phyloP scores from a whole-genome alignment of 2,888 invertebrate genomes.

The Zeuzera pyrina region DNA sequence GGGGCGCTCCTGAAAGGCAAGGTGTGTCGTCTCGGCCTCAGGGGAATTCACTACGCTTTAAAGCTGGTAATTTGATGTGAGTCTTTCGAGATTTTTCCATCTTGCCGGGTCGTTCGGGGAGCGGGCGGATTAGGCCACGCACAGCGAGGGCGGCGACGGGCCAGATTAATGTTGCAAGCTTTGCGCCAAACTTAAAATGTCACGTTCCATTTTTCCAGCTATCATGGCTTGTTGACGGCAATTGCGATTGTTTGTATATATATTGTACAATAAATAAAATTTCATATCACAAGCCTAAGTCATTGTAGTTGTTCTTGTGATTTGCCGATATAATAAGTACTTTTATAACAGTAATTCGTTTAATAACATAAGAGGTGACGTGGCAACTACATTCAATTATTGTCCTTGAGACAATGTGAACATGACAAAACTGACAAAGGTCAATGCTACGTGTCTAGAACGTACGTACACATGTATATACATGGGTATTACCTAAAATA shows the following conservation, averaged over 20 bases:
- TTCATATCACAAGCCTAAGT: too few relatives aligned
- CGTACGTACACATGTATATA: constrained; percentile 25
- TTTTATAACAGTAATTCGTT: too few relatives aligned
- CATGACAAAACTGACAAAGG: constrained; percentile 33
- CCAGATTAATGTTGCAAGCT: constrained; percentile 67
- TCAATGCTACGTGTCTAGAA: constrained; percentile 42
- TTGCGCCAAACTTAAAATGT: constrained; percentile 67
- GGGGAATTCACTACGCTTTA: constrained; percentile 65
- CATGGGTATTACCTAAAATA: constrained; percentile 42
- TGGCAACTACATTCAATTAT: constrained; percentile 19
- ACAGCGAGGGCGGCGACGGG: constrained; percentile 58
- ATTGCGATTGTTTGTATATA: too few relatives aligned
- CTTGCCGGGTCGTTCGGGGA: constrained; percentile 60
- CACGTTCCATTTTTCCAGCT: constrained; percentile 66
- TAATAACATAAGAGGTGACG: constrained; percentile 24
- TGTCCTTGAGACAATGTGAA: constrained; percentile 36
- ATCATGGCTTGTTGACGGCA: constrained; percentile 48
- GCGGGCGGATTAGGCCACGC: constrained; percentile 64
- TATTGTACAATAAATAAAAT: too few relatives aligned
- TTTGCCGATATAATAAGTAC: too few relatives aligned
- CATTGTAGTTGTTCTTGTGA: too few relatives aligned
- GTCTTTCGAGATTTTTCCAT: constrained; percentile 69
- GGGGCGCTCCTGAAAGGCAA: constrained; percentile 64
- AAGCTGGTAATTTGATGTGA: constrained; percentile 71
- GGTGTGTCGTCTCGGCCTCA: constrained; percentile 57